phyloP scores from a whole-genome alignment of 2,888 invertebrate species.

The Trachelus stipa region DNA sequence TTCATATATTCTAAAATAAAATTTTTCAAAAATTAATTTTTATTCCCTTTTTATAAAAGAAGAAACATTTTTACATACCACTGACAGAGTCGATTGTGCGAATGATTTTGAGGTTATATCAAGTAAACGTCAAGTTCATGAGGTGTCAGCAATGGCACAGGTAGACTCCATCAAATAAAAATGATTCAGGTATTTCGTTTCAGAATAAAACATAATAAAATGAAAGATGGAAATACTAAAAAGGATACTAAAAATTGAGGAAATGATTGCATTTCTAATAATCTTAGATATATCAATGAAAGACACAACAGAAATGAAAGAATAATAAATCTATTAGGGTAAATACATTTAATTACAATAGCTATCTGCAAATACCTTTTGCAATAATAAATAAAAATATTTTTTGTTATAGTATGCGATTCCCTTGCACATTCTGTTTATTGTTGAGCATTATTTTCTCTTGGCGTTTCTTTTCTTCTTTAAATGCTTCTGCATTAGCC shows the following conservation, averaged over 20 bases:
- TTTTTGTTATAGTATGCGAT: constrained; percentile 70
- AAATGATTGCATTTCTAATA: no score
- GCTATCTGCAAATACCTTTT: neutral
- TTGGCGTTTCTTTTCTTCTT: constrained; percentile 85
- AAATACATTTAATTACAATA: neutral
- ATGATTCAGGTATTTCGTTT: neutral
- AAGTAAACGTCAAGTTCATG: neutral
- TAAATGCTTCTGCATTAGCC: constrained; percentile 83
- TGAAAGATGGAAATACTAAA: neutral
- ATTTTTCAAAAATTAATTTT: neutral
- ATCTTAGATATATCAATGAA: neutral
- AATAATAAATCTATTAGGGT: neutral
- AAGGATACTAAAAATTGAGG: neutral
- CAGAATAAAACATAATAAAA: neutral
- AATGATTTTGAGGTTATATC: neutral
- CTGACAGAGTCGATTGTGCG: neutral
- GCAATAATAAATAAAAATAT: neutral
- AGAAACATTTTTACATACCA: neutral
- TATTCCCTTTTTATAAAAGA: neutral
- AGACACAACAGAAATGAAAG: neutral
- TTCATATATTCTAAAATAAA: neutral
- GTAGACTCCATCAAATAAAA: neutral
- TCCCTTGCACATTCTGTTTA: constrained; percentile 79
- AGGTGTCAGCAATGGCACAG: neutral
- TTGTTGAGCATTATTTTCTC: constrained; percentile 83